phyloP scores from a whole-genome alignment of 2,113 vertebrate species.

The Rattus rattus region DNA sequence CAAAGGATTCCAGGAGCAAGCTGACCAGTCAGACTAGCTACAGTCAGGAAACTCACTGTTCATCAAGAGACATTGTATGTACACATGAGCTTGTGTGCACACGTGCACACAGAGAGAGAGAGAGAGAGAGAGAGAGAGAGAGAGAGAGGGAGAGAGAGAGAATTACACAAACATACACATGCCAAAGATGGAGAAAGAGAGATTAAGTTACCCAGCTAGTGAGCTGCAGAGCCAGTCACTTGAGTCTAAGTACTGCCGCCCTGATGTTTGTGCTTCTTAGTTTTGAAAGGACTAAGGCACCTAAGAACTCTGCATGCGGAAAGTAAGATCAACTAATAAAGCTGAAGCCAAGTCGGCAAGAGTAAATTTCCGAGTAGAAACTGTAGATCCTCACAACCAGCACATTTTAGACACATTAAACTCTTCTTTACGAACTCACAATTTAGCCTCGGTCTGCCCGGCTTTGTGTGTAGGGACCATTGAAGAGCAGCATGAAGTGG shows the following conservation, averaged over 20 bases:
- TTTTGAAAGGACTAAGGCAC: background rate
- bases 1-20: background rate
- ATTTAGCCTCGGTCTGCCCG: background rate
- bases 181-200: background rate
- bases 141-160: background rate
- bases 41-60: too few relatives aligned
- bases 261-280: background rate
- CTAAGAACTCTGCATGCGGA: background rate
- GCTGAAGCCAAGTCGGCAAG: background rate
- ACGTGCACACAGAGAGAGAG: background rate
- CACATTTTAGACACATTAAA: background rate
- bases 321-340: background rate
- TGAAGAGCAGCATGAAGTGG: background rate
- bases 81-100: too few relatives aligned
- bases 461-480: background rate
- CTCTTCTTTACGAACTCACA: background rate
- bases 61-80: background rate
- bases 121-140: background rate
- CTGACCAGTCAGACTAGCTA: background rate
- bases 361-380: background rate
- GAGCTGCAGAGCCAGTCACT: background rate
- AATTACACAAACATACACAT: too few relatives aligned
- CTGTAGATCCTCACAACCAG: background rate
- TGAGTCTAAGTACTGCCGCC: slow-evolving; percentile 16
- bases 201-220: background rate